phyloP scores from a whole-genome alignment of 2,797 vertebrate species.

The Scyliorhinus canicula region DNA sequence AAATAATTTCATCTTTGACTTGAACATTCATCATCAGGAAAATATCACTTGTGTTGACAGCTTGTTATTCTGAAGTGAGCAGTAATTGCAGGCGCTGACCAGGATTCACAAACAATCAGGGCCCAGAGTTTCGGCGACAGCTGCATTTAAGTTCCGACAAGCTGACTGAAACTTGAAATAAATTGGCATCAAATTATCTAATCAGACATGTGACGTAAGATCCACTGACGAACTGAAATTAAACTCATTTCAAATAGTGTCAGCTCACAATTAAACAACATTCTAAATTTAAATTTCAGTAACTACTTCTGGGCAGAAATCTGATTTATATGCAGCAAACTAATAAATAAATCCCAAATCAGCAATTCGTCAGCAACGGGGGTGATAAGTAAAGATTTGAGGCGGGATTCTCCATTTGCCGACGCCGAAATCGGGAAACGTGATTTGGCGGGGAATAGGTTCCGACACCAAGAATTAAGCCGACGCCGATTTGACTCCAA shows the following conservation, averaged over 20 bases:
- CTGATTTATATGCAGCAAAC: background rate
- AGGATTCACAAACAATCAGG: conserved; percentile 18
- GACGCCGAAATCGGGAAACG: too few relatives aligned
- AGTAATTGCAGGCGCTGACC: conserved; percentile 24
- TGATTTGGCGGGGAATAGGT: too few relatives aligned
- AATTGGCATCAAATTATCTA: conserved; percentile 33
- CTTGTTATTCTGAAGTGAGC: conserved; percentile 36
- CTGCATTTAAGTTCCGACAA: conserved; percentile 18
- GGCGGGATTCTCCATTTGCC: too few relatives aligned
- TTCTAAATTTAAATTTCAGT: conserved; percentile 2
- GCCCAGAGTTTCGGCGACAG: conserved; percentile 1
- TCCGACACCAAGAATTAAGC: too few relatives aligned
- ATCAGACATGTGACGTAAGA: conserved; percentile 16
- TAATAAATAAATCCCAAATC: background rate
- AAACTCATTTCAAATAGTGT: background rate
- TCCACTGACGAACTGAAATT: background rate
- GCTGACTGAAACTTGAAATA: conserved; percentile 28
- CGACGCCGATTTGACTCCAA: too few relatives aligned
- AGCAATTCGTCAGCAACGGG: background rate
- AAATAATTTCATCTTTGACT: conserved; percentile 32
- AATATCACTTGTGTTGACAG: conserved; percentile 34
- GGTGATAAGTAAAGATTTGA: too few relatives aligned
- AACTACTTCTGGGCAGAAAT: background rate
- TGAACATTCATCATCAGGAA: conserved; percentile 31
- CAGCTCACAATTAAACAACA: background rate